phyloP scores from a whole-genome alignment of 1,140 invertebrate genomes.

The Drosophila lacteicornis region DNA sequence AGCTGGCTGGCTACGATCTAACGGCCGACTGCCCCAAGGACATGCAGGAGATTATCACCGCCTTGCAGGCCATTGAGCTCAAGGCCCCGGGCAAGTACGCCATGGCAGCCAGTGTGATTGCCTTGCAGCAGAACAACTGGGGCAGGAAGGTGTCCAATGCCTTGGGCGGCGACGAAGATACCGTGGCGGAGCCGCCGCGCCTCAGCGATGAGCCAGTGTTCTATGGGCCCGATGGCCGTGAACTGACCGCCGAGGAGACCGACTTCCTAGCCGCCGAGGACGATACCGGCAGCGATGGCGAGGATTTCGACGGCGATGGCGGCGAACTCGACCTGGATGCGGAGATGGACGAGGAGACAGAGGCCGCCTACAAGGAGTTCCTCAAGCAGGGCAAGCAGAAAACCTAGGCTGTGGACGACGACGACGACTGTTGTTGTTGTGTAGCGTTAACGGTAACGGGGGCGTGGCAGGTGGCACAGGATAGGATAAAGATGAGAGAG shows the following conservation, averaged over 20 bases:
- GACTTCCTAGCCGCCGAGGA: conserved; percentile 83
- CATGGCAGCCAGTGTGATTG: conserved; percentile 75
- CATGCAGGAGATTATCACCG: conserved; percentile 69
- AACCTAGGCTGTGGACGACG: conserved; percentile 52
- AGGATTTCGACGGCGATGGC: conserved; percentile 77
- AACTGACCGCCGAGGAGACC: conserved; percentile 86
- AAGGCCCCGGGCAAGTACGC: conserved; percentile 75
- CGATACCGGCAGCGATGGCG: conserved; percentile 76
- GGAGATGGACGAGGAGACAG: conserved; percentile 86
- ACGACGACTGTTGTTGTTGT: conserved; percentile 20
- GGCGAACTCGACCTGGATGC: conserved; percentile 85
- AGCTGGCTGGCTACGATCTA: conserved; percentile 84
- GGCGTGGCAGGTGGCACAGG: conserved; percentile 20
- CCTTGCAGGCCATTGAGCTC: conserved; percentile 60
- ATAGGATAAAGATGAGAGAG: conserved; percentile 11
- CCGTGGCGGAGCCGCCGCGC: conserved; percentile 63
- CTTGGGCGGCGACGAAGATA: conserved; percentile 70
- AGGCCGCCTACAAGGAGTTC: conserved; percentile 86
- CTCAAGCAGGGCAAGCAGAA: conserved; percentile 70
- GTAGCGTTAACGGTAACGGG: conserved; percentile 18
- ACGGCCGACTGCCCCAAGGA: conserved; percentile 75
- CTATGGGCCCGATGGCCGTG: conserved; percentile 86
- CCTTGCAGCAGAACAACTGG: conserved; percentile 83
- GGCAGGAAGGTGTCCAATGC: conserved; percentile 77
- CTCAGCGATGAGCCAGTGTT: conserved; percentile 84